phyloP scores from a whole-genome alignment of 2,797 vertebrate genomes.

The Brachymystax lenok region DNA sequence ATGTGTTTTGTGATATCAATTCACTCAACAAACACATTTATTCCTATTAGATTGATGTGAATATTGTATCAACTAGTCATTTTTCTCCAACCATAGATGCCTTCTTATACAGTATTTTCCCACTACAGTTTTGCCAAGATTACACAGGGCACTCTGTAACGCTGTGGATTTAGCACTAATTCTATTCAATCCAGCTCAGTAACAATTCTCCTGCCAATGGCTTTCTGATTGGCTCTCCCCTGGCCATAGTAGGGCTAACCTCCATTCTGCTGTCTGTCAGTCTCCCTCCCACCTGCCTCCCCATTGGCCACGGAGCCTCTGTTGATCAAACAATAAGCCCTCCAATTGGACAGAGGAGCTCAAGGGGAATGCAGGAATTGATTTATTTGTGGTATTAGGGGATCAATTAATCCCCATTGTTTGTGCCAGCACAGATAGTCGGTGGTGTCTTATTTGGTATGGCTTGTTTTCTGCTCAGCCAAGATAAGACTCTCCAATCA shows the following conservation, averaged over 20 bases:
- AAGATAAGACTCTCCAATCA: slow-evolving; percentile 77
- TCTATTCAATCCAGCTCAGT: slow-evolving; percentile 48
- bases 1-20: slow-evolving; percentile 1
- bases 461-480: slow-evolving; percentile 76
- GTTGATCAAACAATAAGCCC: slow-evolving; percentile 66
- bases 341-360: slow-evolving; percentile 71
- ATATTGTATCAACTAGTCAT: not conserved
- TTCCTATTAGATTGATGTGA: not conserved
- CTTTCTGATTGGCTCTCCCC: slow-evolving; percentile 75
- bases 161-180: slow-evolving; percentile 34
- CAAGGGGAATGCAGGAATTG: slow-evolving; percentile 70
- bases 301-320: slow-evolving; percentile 65
- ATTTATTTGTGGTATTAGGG: slow-evolving; percentile 85
- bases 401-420: slow-evolving; percentile 87
- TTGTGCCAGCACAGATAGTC: slow-evolving; percentile 83
- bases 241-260: slow-evolving; percentile 1
- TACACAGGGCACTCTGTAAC: slow-evolving; percentile 29
- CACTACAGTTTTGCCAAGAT: slow-evolving; percentile 24
- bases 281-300: slow-evolving; percentile 46
- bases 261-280: slow-evolving; percentile 58
- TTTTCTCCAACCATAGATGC: not conserved
- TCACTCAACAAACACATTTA: not conserved
- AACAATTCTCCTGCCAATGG: slow-evolving; percentile 61
- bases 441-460: slow-evolving; percentile 77
- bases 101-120: not conserved